Evolutionary conservation across 2,797 vertebrate species (phyloP).

Genomic region (Molossus alvarezi): DNA sequence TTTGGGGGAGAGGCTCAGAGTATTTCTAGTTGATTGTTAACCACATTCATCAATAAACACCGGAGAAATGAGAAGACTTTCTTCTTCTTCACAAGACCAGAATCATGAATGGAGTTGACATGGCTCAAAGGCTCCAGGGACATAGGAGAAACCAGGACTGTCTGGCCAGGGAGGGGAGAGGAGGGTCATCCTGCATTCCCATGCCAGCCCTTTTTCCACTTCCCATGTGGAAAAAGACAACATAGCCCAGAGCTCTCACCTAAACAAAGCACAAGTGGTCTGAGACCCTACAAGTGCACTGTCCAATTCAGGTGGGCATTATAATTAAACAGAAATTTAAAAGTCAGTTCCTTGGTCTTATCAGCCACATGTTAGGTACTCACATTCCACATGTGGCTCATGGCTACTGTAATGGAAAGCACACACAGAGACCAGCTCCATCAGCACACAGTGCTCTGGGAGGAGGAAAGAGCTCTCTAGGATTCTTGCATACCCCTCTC

Average conservation of each 20-base stretch:
- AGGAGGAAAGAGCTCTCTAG: neutral
- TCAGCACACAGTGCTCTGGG: neutral
- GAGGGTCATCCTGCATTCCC: neutral
- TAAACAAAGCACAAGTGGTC: neutral
- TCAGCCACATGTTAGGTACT: neutral
- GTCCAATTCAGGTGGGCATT: neutral
- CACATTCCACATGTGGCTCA: neutral
- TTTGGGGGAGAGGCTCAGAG: neutral
- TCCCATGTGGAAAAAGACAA: neutral
- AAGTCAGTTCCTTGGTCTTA: neutral
- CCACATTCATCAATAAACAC: neutral
- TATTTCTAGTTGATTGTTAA: neutral
- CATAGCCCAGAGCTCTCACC: neutral
- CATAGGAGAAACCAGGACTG: neutral
- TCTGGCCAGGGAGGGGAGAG: neutral
- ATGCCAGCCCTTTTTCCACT: neutral
- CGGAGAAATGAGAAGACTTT: neutral
- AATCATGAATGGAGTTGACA: neutral
- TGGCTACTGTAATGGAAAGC: neutral
- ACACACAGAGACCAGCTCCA: neutral
- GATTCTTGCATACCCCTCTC: neutral
- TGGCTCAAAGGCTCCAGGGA: neutral
- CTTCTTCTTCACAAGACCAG: conserved; percentile 11
- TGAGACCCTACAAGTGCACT: neutral
- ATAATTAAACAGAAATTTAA: neutral